These are phyloP conservation scores for Hydrotaea diabolus DNA, from an alignment of 2,888 invertebrate genomes.

Conservation along the genomic window DNA sequence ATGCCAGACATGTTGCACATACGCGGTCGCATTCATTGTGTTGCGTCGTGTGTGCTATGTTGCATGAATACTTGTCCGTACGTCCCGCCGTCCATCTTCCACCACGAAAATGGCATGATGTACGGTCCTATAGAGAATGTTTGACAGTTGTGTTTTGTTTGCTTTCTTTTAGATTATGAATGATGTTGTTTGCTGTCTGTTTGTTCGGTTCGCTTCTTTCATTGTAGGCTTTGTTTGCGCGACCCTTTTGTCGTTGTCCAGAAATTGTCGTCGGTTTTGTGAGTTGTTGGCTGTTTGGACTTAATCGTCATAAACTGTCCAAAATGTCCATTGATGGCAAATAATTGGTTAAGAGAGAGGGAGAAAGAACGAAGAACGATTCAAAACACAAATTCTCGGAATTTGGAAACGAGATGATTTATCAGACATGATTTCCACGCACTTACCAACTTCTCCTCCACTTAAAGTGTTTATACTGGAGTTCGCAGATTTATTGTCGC, in stretches of 20 bases:
- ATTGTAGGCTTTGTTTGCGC: constrained; percentile 8
- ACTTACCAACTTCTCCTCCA: no score
- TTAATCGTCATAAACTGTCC: constrained; percentile 27
- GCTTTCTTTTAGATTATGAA: neutral
- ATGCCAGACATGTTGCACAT: constrained; percentile 49
- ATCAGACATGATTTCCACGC: neutral
- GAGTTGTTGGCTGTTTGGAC: neutral
- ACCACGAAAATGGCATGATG: neutral
- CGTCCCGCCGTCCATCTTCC: neutral
- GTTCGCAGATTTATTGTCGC: no score
- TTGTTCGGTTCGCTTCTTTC: constrained; percentile 39
- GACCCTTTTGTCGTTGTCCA: constrained; percentile 21
- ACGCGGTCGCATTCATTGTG: neutral
- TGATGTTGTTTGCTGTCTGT: constrained; percentile 41
- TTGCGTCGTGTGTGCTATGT: constrained; percentile 11
- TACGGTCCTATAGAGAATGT: neutral
- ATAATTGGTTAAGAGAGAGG: constrained; percentile 7
- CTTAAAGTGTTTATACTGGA: no score
- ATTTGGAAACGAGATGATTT: neutral
- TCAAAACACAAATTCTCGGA: neutral
- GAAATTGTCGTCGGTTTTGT: neutral
- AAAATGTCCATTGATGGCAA: constrained; percentile 41
- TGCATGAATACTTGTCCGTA: constrained; percentile 7
- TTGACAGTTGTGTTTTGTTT: constrained; percentile 36
- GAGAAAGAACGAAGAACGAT: neutral